Base-by-base conservation (phyloP, 2,888 invertebrate genomes). In the Drosophila hamatofila region DNA sequence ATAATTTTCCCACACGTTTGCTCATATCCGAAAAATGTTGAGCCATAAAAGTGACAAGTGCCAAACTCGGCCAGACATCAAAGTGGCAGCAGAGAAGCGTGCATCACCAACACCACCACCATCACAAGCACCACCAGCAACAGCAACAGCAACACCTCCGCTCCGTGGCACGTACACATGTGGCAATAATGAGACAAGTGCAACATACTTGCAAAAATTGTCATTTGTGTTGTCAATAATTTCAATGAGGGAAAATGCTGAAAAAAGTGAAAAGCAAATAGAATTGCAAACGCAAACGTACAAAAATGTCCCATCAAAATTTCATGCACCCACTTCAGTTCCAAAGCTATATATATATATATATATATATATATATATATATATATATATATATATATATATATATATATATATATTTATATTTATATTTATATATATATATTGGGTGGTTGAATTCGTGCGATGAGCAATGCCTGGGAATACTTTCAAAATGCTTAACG, bases 151-250 rank as follows among this genome's bases (percentile, higher is more conserved):
- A 23, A 46, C 35, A 42, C 46, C 25, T 16, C 35, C 44, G 57
- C 42, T 46, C 51, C 55, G 88, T 71, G 78, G 75, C 90, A 87
- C 90, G 80, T 86, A 81, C 83, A 74, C 87, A 87, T 87, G 86
- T 89, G 88, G 86, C 86, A 87, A 89, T 87, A 87, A 87, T 88
- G 90, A 88, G 86, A 79, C 89, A 82, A 84, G 88, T 89, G 89
- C 89, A 88, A 88, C 89, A 88, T 87, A 88, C 86, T 89, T 82
- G 89, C 88, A 81, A 86, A 87, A 78, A 77, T 80, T 81, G 77
- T 80, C 80, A 87, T 81, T 85, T 75, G 73, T 70, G 73, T 70
- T 79, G 84, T 81, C 81, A 89, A 86, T 83, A 88, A 88, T 85
- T 83, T 77, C 80, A 73, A 71, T 79, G 83, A 69, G 62, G 58